Conservation (phyloP, 2,113 vertebrate genomes). For the Hystrix brachyura region DNA sequence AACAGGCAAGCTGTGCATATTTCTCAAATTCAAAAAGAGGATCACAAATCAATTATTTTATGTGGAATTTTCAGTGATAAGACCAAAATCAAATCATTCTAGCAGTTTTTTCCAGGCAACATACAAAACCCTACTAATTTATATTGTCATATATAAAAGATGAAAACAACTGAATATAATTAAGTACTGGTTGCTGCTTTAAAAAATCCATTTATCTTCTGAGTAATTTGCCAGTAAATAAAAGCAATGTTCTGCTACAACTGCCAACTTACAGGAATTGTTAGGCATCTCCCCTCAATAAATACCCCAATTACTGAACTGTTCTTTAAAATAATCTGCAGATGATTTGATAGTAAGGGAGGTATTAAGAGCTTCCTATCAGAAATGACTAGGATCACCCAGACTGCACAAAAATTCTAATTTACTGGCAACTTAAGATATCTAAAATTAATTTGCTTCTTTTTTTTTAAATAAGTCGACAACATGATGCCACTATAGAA, state of each 20-base stretch:
- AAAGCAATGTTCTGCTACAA: slow-evolving; percentile 43
- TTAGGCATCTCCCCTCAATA: background rate
- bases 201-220: slow-evolving; percentile 54
- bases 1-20: background rate
- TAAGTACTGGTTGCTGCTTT: slow-evolving; percentile 14
- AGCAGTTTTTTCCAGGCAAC: slow-evolving; percentile 26
- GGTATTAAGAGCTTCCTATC: background rate
- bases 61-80: slow-evolving; percentile 25
- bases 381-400: slow-evolving; percentile 37
- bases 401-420: slow-evolving; percentile 7
- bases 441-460: slow-evolving; percentile 19
- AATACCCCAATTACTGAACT: slow-evolving; percentile 25
- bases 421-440: background rate
- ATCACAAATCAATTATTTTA: slow-evolving; percentile 12
- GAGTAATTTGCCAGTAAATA: slow-evolving; percentile 28
- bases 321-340: background rate
- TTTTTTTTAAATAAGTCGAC: slow-evolving; percentile 31
- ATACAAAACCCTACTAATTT: slow-evolving; percentile 45
- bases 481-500: background rate
- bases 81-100: slow-evolving; percentile 17
- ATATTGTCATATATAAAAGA: background rate
- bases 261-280: background rate
- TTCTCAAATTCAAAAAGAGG: slow-evolving; percentile 55
- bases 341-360: background rate
- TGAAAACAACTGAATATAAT: slow-evolving; percentile 66